A percentile compares a stretch with the other conserved stretches of the same genome.
These are phyloP conservation scores for Elgaria multicarinata DNA, from an alignment of 2,113 vertebrate genomes.

Conservation along the genomic window DNA sequence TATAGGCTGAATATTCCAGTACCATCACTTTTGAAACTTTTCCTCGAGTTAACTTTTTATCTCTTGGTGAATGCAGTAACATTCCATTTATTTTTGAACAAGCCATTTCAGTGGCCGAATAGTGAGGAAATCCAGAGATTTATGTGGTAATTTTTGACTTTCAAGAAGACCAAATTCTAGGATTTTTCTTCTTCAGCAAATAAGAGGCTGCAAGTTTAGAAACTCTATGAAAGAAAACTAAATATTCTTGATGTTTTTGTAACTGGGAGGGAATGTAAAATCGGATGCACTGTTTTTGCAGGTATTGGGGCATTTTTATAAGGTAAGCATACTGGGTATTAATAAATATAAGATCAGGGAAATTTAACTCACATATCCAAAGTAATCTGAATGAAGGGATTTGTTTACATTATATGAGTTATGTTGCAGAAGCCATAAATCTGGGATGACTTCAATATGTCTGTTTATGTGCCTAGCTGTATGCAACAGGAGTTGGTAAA, in stretches of 20 bases:
- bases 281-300: constrained; percentile 18
- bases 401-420: constrained; percentile 58
- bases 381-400: constrained; percentile 45
- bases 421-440: constrained; percentile 17
- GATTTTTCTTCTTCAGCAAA: constrained; percentile 26
- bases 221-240: constrained; percentile 11
- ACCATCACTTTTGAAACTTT: constrained; percentile 81
- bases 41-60: constrained; percentile 87
- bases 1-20: constrained; percentile 91
- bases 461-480: background rate
- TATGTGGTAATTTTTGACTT: constrained; percentile 88
- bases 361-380: constrained; percentile 16
- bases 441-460: background rate
- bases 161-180: constrained; percentile 32
- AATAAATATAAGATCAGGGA: constrained; percentile 12
- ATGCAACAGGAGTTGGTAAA: background rate
- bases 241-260: constrained; percentile 26
- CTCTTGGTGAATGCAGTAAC: constrained; percentile 83
- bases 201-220: constrained; percentile 33
- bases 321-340: constrained; percentile 26
- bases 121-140: constrained; percentile 89
- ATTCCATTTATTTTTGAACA: constrained; percentile 89
- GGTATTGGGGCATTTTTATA: constrained; percentile 32
- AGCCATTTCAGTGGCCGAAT: constrained; percentile 90
- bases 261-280: constrained; percentile 28